Percentiles rank a stretch among this genome's conserved stretches.
phyloP scores from a whole-genome alignment of 2,888 invertebrate genomes.

The Trisateles emortualis region DNA sequence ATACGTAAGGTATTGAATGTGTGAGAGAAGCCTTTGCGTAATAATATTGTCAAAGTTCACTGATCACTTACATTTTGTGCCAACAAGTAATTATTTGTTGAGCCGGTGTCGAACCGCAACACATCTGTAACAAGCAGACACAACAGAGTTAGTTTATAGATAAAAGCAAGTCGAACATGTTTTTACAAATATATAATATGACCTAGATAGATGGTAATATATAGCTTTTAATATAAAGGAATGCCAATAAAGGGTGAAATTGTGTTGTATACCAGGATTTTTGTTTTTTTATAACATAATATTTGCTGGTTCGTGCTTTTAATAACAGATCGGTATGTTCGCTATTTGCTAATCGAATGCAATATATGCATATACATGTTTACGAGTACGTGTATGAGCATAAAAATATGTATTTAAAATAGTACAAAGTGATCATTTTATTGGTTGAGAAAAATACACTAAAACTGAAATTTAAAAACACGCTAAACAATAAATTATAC shows the following conservation, averaged over 20 bases:
- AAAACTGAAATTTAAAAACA: background rate
- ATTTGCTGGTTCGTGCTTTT: no score
- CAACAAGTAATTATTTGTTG: slow-evolving; percentile 24
- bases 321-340: no score
- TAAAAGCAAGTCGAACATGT: background rate
- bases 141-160: slow-evolving; percentile 5
- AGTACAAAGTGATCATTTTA: no score
- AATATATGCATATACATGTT: no score
- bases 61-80: slow-evolving; percentile 53
- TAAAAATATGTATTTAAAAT: no score
- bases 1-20: background rate
- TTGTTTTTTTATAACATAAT: no score
- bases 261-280: background rate
- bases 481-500: background rate
- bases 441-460: no score
- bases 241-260: background rate
- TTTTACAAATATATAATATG: no score
- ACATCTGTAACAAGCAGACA: slow-evolving; percentile 41
- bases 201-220: background rate
- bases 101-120: slow-evolving; percentile 2
- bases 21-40: background rate
- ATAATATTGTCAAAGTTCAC: background rate
- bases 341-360: no score
- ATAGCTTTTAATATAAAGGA: background rate
- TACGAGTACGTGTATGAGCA: no score